A percentile compares a stretch with the other conserved stretches of the same genome.
Evolutionary conservation across 2,113 vertebrate genomes (phyloP).

Genomic region (Atrichornis clamosus): DNA sequence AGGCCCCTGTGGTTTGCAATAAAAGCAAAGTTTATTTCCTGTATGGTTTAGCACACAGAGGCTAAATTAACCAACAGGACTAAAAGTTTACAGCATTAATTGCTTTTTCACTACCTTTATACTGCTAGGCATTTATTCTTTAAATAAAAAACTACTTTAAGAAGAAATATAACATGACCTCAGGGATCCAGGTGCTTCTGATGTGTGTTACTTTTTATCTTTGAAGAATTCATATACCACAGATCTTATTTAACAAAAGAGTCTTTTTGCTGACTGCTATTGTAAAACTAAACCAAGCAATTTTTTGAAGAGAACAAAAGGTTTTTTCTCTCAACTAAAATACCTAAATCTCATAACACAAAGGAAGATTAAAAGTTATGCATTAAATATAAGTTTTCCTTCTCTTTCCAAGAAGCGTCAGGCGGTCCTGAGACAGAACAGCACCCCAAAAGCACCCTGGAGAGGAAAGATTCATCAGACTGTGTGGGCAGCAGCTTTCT

Average conservation of each 20-base stretch:
- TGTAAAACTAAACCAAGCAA: neutral
- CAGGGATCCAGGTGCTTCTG: neutral
- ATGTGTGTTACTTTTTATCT: neutral
- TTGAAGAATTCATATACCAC: neutral
- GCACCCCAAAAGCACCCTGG: neutral
- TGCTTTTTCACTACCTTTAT: neutral
- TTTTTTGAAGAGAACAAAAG: neutral
- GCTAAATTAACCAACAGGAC: neutral
- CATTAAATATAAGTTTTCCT: neutral
- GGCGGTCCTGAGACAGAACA: neutral
- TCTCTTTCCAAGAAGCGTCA: neutral
- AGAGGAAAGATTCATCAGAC: neutral
- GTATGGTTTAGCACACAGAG: neutral
- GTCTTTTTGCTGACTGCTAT: neutral
- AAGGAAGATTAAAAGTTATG: neutral
- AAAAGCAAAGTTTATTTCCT: slow-evolving; percentile 10
- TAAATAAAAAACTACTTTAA: slow-evolving; percentile 1
- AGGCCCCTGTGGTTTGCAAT: neutral
- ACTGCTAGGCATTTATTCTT: neutral
- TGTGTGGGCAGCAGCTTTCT: neutral
- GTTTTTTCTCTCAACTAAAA: neutral
- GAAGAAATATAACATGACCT: neutral
- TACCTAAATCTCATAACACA: neutral
- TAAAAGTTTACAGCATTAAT: slow-evolving; percentile 23
- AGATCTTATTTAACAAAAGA: neutral